Percentiles rank a stretch among this genome's conserved stretches.
Evolutionary conservation across 2,113 vertebrate species (phyloP).

Genomic region (Gnathonemus echidnorhynchus): DNA sequence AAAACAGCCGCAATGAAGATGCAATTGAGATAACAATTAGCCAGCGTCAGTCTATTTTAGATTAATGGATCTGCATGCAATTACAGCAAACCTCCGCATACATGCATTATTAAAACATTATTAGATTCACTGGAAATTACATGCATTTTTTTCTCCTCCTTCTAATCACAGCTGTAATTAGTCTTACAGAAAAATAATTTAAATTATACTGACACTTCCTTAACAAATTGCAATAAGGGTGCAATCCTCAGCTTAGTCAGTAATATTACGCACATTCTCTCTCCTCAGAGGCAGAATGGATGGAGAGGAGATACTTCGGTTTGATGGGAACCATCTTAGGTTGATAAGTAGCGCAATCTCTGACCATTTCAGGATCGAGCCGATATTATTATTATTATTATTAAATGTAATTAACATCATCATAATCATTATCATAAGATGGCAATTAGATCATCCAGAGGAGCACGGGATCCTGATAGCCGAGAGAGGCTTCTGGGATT

Average conservation of each 20-base stretch:
- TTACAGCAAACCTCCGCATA: background rate
- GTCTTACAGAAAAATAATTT: slow-evolving; percentile 1
- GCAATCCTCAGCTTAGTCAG: background rate
- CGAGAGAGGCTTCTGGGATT: background rate
- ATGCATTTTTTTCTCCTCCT: background rate
- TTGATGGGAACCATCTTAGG: background rate
- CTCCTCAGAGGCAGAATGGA: background rate
- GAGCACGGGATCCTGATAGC: background rate
- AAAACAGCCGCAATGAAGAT: slow-evolving; percentile 2
- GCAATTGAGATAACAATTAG: slow-evolving; percentile 5
- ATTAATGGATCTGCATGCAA: slow-evolving; percentile 9
- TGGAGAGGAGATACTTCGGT: background rate
- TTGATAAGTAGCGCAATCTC: background rate
- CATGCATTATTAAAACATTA: slow-evolving; percentile 13
- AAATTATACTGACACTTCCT: slow-evolving; percentile 13
- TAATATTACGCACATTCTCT: background rate
- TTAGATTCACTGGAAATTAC: background rate
- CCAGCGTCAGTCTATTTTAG: background rate
- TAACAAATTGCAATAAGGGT: background rate
- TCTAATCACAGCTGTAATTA: slow-evolving; percentile 10
- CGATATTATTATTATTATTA: background rate
- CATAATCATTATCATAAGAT: background rate
- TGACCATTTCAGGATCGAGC: background rate
- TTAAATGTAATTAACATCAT: background rate
- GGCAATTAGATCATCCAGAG: background rate